phyloP scores from a whole-genome alignment of 1,140 invertebrate genomes.

The Monomorium pharaonis region DNA sequence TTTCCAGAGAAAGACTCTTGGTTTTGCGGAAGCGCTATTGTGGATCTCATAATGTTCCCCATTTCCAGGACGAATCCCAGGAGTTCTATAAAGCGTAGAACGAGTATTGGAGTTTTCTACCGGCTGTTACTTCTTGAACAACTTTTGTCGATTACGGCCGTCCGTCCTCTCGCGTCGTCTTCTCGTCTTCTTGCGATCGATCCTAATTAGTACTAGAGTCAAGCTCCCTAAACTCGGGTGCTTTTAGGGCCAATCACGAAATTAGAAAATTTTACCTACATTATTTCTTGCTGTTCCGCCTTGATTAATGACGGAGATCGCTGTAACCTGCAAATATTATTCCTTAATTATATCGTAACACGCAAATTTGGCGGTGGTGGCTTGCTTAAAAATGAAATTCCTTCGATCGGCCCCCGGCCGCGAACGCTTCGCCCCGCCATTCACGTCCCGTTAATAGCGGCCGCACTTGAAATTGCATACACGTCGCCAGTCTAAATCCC shows the following conservation, averaged over 20 bases:
- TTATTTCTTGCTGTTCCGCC: background rate
- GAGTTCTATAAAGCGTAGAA: slow-evolving; percentile 53
- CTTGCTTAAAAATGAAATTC: background rate
- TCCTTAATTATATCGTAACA: slow-evolving; percentile 11
- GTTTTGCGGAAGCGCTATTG: background rate
- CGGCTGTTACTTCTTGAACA: background rate
- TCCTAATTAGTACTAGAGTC: slow-evolving; percentile 3
- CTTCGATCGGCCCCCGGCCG: background rate
- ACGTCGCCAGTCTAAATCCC: slow-evolving; percentile 5
- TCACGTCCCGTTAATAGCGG: slow-evolving; percentile 18
- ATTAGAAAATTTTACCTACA: background rate
- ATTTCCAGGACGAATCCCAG: slow-evolving; percentile 37
- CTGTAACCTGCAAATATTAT: background rate
- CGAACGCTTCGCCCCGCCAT: background rate
- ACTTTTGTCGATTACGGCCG: background rate
- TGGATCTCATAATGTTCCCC: slow-evolving; percentile 17
- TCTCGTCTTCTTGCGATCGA: background rate
- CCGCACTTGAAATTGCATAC: slow-evolving; percentile 1
- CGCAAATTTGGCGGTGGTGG: slow-evolving; percentile 12
- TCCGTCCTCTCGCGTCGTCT: background rate
- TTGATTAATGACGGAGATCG: background rate
- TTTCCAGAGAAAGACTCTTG: slow-evolving; percentile 49
- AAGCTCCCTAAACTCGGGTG: background rate
- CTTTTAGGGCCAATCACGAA: background rate
- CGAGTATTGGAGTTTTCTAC: slow-evolving; percentile 39